Evolutionary conservation across 2,888 invertebrate genomes (phyloP), one percentile per base, ranked within the genome.

Genomic region (Cyclophora albipunctata): DNA sequence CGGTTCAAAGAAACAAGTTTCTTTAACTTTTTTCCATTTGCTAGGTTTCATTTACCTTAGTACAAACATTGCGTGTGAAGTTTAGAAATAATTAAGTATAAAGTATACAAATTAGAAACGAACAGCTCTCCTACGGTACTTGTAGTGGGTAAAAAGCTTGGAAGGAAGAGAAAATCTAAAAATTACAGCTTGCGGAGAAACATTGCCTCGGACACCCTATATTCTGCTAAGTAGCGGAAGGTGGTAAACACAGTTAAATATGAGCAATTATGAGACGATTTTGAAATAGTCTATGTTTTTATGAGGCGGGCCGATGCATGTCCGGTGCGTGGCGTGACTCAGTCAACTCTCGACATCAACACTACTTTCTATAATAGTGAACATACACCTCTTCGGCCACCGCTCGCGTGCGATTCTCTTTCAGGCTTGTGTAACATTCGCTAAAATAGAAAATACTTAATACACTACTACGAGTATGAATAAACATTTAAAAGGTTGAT

Each of bases 361-460:
- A 58, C 60, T 71, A 80, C 84, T 85, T 84, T 86, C 86, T 84
- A 86, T 69, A 58, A 64, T 37, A 37, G 37, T 5, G 4, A 37
- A 5, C 37, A 4, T 5, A 4, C 5, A 5, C 37, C 37, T 37
- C 37, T 5, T 37, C 37, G 37, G 5, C 37, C 5, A 5, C 67
- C 66, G 66, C 66, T 75, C 68, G 75, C 73, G 63, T 76, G 78
- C 70, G 73, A 69, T 59, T 74, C 64, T 77, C 71, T 73, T 70
- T 63, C 63, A 63, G 73, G 33, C 72, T 84, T 83, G 80, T 78
- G 78, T 81, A 84, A 82, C 69, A 54, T 67, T 73, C 67, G 78
- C 74, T 81, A 81, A 84, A 82, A 83, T 81, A 81, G 84, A 84
- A 84, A 84, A 79, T 70, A 63, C 66, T 59, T 68, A 70, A 71